Base-by-base conservation (phyloP, 2,888 invertebrate genomes). In the Agrotis ipsilon region DNA sequence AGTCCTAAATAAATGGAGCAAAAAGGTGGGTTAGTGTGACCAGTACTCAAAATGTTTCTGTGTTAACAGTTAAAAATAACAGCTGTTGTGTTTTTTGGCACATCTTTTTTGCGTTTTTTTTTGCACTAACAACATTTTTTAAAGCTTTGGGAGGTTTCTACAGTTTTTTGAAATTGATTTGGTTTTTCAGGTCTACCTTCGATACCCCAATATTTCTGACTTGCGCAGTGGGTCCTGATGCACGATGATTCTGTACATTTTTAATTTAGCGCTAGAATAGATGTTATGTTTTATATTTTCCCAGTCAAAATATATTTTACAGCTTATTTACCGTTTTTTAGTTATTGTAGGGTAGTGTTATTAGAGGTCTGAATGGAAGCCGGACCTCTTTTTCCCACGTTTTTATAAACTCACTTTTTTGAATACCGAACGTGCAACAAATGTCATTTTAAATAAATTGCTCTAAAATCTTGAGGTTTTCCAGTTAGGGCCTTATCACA, bases 111-210 rank as follows among this genome's bases (percentile, higher is more conserved):
- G 32, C 9, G 32, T 9, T 69, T 81, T 9, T 69, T 81, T 72
- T 39, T 27, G 60, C 54, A 84, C 83, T 83, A 81, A 81, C 80
- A 67, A 24, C 43, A 60, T 48, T 67, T 62, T 54, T 63, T 39
- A 59, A 55, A 14, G 62, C 49, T 21, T 62, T 9, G 4, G 18
- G 5, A 46, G 19, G 39, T 60, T 64, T 61, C 52, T 52, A 54
- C 54, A 57, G n/a, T 73, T 67, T 64, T 67, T 64, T 24, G 39
- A 67, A 81, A 77, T 84, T 68, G 66, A 81, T 85, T 74, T 82
- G 75, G 39, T 75, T 87, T 92, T 92, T 85, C 92, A 92, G 92
- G 82, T 89, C 86, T 16, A 71, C 82, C 43, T 78, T 84, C 76
- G 85, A 82, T 58, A 46, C 55, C 27, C 82, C 80, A 68, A 68